Conservation (phyloP, 2,113 vertebrate genomes). For the Ciconia stormi region DNA sequence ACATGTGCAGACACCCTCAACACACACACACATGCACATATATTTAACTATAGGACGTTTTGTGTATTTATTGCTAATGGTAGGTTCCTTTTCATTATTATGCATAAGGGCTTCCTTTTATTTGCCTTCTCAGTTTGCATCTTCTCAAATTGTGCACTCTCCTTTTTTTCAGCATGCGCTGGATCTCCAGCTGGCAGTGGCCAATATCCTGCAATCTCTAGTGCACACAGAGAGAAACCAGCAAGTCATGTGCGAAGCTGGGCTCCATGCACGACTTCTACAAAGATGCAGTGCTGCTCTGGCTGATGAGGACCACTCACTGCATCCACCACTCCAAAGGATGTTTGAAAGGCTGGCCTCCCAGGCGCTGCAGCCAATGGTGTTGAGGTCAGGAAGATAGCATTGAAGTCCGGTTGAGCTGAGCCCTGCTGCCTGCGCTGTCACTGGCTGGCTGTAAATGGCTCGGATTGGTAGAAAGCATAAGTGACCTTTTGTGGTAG, state of each 20-base stretch:
- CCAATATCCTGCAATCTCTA: conserved; percentile 92
- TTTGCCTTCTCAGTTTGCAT: background rate
- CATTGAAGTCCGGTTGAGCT: background rate
- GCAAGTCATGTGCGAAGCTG: conserved; percentile 93
- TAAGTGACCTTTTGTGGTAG: background rate
- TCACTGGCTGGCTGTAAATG: background rate
- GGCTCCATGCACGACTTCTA: conserved; percentile 89
- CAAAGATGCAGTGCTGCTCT: conserved; percentile 92
- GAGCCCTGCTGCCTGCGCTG: background rate
- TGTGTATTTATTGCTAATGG: background rate
- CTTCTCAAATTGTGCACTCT: background rate
- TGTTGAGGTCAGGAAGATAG: conserved; percentile 83
- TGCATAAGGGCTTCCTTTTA: background rate
- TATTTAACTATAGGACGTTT: background rate
- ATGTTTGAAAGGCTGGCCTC: conserved; percentile 98
- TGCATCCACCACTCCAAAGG: conserved; percentile 93
- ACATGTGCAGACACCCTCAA: fast-evolving
- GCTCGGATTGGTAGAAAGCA: background rate
- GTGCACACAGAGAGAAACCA: conserved; percentile 95
- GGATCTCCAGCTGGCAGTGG: conserved; percentile 93
- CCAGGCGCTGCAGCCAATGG: conserved; percentile 93
- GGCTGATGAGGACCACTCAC: conserved; percentile 91
- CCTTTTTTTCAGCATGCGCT: conserved; percentile 83
- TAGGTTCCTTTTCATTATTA: background rate
- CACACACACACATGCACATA: fast-evolving